phyloP scores from a whole-genome alignment of 1,140 invertebrate species.

The Papilio helenus region DNA sequence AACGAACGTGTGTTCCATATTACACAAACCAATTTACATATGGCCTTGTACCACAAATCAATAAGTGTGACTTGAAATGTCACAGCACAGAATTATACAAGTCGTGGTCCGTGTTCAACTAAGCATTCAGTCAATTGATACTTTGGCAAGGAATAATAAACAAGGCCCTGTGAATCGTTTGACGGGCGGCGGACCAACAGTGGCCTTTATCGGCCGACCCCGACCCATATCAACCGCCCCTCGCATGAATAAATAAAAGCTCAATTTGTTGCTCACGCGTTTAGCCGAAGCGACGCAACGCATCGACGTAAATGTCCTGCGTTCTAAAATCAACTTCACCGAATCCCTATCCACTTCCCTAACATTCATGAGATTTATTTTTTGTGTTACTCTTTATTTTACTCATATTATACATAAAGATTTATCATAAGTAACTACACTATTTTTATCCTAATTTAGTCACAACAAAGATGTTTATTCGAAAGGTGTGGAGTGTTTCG shows the following conservation, averaged over 20 bases:
- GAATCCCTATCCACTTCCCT: constrained; percentile 49
- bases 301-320: constrained; percentile 65
- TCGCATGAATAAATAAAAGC: constrained; percentile 81
- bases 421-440: too few relatives aligned
- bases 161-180: constrained; percentile 59
- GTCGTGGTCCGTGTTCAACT: constrained; percentile 6
- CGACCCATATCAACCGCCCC: constrained; percentile 79
- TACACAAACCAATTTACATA: constrained; percentile 21
- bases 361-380: constrained; percentile 48
- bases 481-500: too few relatives aligned
- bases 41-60: constrained; percentile 25
- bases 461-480: too few relatives aligned
- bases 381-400: neutral
- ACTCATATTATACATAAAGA: neutral
- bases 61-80: constrained; percentile 27
- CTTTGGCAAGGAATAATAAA: constrained; percentile 55
- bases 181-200: constrained; percentile 58
- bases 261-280: constrained; percentile 78
- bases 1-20: constrained; percentile 11
- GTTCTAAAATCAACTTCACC: constrained; percentile 61
- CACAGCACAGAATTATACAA: constrained; percentile 6
- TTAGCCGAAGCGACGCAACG: constrained; percentile 53
- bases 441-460: too few relatives aligned
- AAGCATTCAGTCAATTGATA: constrained; percentile 51
- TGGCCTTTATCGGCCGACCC: constrained; percentile 76